phyloP scores from a whole-genome alignment of 2,888 invertebrate species.

The Dryobota labecula region DNA sequence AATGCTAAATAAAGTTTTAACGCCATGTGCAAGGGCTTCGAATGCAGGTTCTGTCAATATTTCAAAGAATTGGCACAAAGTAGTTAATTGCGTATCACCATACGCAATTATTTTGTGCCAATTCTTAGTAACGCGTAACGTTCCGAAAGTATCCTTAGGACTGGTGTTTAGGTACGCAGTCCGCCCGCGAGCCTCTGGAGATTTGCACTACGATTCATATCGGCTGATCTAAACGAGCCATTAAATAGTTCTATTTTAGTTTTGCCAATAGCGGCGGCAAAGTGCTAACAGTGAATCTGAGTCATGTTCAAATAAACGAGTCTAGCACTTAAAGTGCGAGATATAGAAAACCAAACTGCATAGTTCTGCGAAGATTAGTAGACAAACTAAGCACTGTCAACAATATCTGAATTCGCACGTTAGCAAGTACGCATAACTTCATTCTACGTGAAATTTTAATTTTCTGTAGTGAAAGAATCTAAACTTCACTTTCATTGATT shows the following conservation, averaged over 20 bases:
- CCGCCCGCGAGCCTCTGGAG: neutral
- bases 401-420: slow-evolving; percentile 48
- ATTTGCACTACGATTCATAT: neutral
- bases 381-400: slow-evolving; percentile 41
- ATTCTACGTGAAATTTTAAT: slow-evolving; percentile 54
- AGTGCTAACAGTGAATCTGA: slow-evolving; percentile 53
- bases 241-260: slow-evolving; percentile 46
- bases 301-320: slow-evolving; percentile 51
- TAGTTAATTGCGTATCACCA: neutral
- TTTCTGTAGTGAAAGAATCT: slow-evolving; percentile 67
- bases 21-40: slow-evolving; percentile 10
- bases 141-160: neutral
- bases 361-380: slow-evolving; percentile 36
- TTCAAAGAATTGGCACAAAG: slow-evolving; percentile 33
- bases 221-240: slow-evolving; percentile 27
- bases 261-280: slow-evolving; percentile 41
- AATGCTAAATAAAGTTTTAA: slow-evolving; percentile 10
- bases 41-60: slow-evolving; percentile 17
- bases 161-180: neutral
- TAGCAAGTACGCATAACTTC: slow-evolving; percentile 29
- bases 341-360: slow-evolving; percentile 44
- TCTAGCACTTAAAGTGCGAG: slow-evolving; percentile 27
- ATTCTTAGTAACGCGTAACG: neutral
- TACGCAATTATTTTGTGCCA: too few relatives aligned
- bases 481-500: slow-evolving; percentile 73